Evolutionary conservation across 2,113 vertebrate species (phyloP).

Genomic region (Panurus biarmicus): DNA sequence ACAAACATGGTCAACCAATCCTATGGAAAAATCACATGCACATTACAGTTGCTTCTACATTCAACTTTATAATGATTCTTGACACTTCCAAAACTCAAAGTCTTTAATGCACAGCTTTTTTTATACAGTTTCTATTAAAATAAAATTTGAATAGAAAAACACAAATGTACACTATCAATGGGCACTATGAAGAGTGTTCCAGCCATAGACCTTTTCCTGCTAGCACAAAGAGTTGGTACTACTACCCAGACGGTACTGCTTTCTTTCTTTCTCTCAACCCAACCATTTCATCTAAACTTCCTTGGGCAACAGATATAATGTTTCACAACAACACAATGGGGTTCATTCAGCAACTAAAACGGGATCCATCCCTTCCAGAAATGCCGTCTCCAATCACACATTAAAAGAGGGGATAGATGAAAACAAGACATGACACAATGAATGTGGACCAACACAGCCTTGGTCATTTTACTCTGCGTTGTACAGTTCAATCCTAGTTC

Average conservation of each 20-base stretch:
- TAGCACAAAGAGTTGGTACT: background rate
- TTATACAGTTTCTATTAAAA: background rate
- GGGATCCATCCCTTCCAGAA: background rate
- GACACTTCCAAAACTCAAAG: background rate
- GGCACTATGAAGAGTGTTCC: background rate
- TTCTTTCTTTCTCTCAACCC: background rate
- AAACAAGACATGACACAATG: background rate
- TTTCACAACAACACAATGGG: background rate
- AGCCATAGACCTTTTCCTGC: background rate
- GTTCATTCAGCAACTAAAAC: too few species aligned
- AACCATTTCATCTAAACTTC: background rate
- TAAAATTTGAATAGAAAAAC: background rate
- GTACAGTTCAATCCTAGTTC: background rate
- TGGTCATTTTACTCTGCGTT: background rate
- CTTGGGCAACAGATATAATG: background rate
- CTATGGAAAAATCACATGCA: background rate
- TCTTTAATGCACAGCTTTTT: background rate
- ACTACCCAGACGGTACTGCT: background rate
- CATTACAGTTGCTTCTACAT: background rate
- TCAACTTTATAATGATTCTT: background rate
- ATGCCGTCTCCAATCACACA: background rate
- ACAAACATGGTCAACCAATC: accelerated
- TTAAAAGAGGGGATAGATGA: background rate
- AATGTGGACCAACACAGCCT: background rate
- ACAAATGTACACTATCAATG: background rate